Evolutionary conservation across 2,888 invertebrate species (phyloP), one percentile per base, ranked within the genome.

Genomic region (Liopterus haemorrhoidalis): DNA sequence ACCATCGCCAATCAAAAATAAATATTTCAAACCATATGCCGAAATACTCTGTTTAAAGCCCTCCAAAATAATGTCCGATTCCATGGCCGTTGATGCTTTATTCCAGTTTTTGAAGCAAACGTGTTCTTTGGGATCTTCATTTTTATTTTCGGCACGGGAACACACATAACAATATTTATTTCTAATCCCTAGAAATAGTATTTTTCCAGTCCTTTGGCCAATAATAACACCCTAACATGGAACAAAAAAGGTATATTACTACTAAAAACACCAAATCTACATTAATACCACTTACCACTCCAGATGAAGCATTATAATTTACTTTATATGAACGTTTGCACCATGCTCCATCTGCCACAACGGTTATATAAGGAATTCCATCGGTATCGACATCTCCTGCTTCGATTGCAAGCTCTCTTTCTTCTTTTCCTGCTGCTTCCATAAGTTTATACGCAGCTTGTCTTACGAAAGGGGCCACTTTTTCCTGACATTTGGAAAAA

Each of bases 81-180:
- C 50, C 52, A 52, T 53, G 1, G 44, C 30, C 6, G 47, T 50
- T 15, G 49, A 51, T 8, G 48, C 8, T 21, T 30, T 32, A 14
- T 41, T 24, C 46, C 48, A 54, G 38, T 54, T 54, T 46, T 49
- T 51, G 15, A 32, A 54, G 35, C 51, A 53, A 6, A 4, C 8
- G 31, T 54, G 53, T 4, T 36, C 14, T 22, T n/a, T 9, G 2
- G 27, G 6, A 11, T 30, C 15, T 22, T 30, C 21, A n/a, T 49
- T 43, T 41, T 21, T 16, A 21, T 37, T 41, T 12, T 4, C 3
- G 2, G 37, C 37, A 19, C 39, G 39, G 2, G 27, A 18, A 28
- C 39, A 30, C 3, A 40, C 15, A 21, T 20, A 30, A 16, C 30
- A 40, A 30, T 40, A 40, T 19, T 28, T 30, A 30, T 40, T 40